A percentile compares a stretch with the other conserved stretches of the same genome.
Conservation (phyloP, 2,113 vertebrate genomes). For the Pseudopipra pipra region DNA sequence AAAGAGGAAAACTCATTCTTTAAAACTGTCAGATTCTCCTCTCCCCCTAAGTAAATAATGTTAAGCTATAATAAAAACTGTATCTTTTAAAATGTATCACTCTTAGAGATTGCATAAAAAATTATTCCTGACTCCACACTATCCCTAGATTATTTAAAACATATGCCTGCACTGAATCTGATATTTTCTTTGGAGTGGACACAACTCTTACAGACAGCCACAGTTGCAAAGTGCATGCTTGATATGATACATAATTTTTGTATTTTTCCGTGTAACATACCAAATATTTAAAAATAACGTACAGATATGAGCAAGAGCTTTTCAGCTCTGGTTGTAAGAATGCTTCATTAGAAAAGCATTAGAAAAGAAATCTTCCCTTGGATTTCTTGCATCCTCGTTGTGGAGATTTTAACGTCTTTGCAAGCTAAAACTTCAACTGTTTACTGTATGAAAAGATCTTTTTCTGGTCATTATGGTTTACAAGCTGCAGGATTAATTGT, state of each 20-base stretch:
- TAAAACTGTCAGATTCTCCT: conserved; percentile 28
- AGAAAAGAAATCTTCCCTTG: neutral
- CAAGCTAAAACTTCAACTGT: neutral
- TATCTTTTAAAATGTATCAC: conserved; percentile 30
- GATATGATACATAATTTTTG: neutral
- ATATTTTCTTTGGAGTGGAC: conserved; percentile 48
- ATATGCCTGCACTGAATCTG: neutral
- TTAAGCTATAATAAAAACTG: conserved; percentile 52
- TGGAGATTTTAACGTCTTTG: neutral
- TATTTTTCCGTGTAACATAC: neutral
- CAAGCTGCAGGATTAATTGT: neutral
- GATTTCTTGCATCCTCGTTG: neutral
- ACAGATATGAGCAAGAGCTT: neutral
- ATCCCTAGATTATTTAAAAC: conserved; percentile 60
- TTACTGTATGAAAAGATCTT: neutral
- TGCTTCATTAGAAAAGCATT: neutral
- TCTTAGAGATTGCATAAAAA: conserved; percentile 60
- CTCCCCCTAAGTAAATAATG: conserved; percentile 17
- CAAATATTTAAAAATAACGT: neutral
- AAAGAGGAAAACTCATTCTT: neutral
- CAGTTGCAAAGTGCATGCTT: neutral
- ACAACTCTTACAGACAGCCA: neutral
- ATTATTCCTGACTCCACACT: conserved; percentile 36
- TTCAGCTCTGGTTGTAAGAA: neutral
- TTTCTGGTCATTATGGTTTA: neutral